Base-by-base conservation (phyloP, 2,888 invertebrate species). In the Pseudococcus jackbeardsleyi region DNA sequence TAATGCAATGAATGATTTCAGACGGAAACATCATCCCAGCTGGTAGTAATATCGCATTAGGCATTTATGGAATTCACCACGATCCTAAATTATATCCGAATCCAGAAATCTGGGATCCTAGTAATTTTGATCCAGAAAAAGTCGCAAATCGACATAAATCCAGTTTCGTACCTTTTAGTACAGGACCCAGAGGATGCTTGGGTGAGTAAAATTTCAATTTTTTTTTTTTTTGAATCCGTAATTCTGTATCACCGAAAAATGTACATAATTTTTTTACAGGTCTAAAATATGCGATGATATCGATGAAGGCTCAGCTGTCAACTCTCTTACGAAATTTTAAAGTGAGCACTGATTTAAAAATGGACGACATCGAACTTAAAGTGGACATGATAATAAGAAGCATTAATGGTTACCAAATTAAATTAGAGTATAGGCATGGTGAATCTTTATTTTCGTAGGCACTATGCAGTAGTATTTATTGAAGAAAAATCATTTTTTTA, bases 211-310 rank as follows among this genome's bases (percentile, higher is more conserved):
- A 59, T n/a, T 5, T 5, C 8, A 50, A 50, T 50, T 50, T 12
- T 50, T 12, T 46, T n/a, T n/a, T n/a, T n/a, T n/a, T n/a, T n/a
- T n/a, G n/a, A 46, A 46, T 50, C 50, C n/a, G 50, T 12, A 3
- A 50, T 12, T 3, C 19, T 59, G 15, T 50, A 12, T 50, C 15
- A 11, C 8, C 8, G 12, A 6, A n/a, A 59, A 59, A 8, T n/a
- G 50, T 12, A 17, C 11, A 8, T 15, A 50, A 50, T 72, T 39
- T 12, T 64, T 48, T 22, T 88, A 5, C 86, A 90, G 90, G 90
- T 33, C 88, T 89, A 42, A 90, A 90, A 89, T 90, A 90, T 68
- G 90, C 90, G 0, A 89, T 89, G 89, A 82, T 90, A 15, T 89
- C 90, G 15, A 89, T 90, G 90, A 90, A 90, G 86, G 85, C 89